Percentiles rank a stretch among this genome's conserved stretches.
Conservation (phyloP, 1,140 invertebrate genomes). For the Cyclina sinensis region DNA sequence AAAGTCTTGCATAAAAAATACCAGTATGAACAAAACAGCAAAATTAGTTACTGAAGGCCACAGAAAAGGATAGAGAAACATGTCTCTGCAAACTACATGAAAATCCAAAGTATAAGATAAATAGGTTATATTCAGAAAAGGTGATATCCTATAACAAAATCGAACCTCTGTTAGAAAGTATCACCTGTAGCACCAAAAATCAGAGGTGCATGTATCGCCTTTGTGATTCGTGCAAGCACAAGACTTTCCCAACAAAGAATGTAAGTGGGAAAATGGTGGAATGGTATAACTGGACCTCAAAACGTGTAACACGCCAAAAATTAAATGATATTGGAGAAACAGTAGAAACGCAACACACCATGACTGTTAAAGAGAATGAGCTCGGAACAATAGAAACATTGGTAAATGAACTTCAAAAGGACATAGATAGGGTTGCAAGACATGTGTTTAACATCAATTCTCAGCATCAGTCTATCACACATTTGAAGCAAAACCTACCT, state of each 20-base stretch:
- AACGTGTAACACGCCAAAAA: not conserved
- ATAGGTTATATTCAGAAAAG: slow-evolving; percentile 4
- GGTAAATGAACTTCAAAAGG: not conserved
- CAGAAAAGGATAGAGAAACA: slow-evolving; percentile 60
- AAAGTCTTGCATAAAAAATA: not conserved
- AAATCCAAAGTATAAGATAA: slow-evolving; percentile 35
- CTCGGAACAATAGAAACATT: slow-evolving; percentile 25
- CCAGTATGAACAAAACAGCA: not conserved
- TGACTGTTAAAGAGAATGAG: slow-evolving; percentile 36
- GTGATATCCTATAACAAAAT: not conserved
- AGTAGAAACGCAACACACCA: not conserved
- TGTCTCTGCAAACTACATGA: slow-evolving; percentile 64
- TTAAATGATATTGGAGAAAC: not conserved
- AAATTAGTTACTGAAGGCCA: slow-evolving; percentile 45
- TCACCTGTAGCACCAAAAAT: no score
- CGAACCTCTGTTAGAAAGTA: not conserved
- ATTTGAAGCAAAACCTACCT: not conserved
- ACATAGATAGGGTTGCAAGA: not conserved
- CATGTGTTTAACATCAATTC: slow-evolving; percentile 27
- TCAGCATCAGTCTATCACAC: not conserved
- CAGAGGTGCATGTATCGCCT: no score
- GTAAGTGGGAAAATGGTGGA: not conserved
- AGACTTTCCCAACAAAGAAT: not conserved
- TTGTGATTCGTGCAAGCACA: not conserved
- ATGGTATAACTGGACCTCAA: not conserved